Evolutionary conservation across 2,888 invertebrate genomes (phyloP).

Genomic region (Tinea trinotella): DNA sequence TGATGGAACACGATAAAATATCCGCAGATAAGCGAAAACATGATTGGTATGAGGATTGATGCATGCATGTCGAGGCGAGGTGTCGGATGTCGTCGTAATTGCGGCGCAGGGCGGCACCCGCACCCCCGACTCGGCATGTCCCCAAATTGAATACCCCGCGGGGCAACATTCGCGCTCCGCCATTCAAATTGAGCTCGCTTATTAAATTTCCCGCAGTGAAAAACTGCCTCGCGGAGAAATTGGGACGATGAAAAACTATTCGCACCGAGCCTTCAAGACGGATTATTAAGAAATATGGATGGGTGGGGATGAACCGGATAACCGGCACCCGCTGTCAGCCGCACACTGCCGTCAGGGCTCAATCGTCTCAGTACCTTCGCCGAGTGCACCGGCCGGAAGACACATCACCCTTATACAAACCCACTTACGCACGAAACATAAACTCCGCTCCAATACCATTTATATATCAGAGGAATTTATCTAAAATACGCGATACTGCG

Average conservation of each 20-base stretch:
- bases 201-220: constrained; percentile 25
- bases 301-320: background rate
- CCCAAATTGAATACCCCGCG: constrained; percentile 21
- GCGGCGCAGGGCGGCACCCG: constrained; percentile 14
- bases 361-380: background rate
- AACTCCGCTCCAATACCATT: constrained; percentile 5
- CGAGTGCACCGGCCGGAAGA: background rate
- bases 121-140: constrained; percentile 7
- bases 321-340: constrained; percentile 10
- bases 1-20: constrained; percentile 12
- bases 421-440: no score
- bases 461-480: background rate
- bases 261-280: constrained; percentile 3
- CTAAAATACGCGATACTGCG: background rate
- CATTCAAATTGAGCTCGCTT: constrained; percentile 25
- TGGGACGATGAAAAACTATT: constrained; percentile 20
- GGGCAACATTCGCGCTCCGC: constrained; percentile 19
- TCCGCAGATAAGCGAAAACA: background rate
- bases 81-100: constrained; percentile 22
- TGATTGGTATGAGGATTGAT: constrained; percentile 14
- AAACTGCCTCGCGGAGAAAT: constrained; percentile 20
- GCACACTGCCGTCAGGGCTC: background rate
- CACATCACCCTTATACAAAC: background rate
- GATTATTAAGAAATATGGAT: constrained; percentile 19
- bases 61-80: constrained; percentile 20